These are phyloP conservation scores for Eupithecia inturbata DNA, from an alignment of 2,888 invertebrate genomes.

Conservation along the genomic window DNA sequence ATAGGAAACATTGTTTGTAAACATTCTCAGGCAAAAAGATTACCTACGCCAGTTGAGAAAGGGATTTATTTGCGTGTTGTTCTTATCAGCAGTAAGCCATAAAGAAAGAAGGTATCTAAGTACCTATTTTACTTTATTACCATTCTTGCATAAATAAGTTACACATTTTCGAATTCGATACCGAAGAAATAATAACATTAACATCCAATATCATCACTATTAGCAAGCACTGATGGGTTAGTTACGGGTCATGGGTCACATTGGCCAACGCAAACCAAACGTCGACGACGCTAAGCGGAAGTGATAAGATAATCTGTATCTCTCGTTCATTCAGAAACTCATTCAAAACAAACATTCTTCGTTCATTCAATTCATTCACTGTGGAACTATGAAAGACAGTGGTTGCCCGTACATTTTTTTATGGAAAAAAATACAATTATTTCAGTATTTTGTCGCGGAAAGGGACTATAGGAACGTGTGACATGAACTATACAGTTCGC, in stretches of 20 bases:
- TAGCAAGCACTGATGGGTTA: background rate
- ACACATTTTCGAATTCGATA: too few relatives aligned
- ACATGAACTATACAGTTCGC: conserved; percentile 50
- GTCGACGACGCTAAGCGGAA: background rate
- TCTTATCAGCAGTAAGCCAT: background rate
- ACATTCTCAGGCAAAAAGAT: conserved; percentile 17
- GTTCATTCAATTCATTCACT: conserved; percentile 34
- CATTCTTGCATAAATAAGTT: too few relatives aligned
- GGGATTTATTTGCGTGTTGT: background rate
- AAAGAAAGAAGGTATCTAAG: background rate
- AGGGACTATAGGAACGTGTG: conserved; percentile 44
- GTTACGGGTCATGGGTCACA: background rate
- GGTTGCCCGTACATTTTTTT: conserved; percentile 36
- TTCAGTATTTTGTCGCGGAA: conserved; percentile 41
- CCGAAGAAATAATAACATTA: background rate
- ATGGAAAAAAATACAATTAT: conserved; percentile 41
- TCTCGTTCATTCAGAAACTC: background rate
- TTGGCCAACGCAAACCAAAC: background rate
- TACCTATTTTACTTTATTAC: too few relatives aligned
- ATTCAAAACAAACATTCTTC: background rate
- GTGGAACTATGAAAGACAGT: conserved; percentile 43
- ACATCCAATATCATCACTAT: background rate
- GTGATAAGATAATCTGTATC: background rate
- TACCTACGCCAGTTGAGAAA: background rate
- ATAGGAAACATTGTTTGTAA: conserved; percentile 35